A percentile compares a stretch with the other conserved stretches of the same genome.
phyloP scores from a whole-genome alignment of 2,888 invertebrate genomes.

The Eristalinus sepulchralis region DNA sequence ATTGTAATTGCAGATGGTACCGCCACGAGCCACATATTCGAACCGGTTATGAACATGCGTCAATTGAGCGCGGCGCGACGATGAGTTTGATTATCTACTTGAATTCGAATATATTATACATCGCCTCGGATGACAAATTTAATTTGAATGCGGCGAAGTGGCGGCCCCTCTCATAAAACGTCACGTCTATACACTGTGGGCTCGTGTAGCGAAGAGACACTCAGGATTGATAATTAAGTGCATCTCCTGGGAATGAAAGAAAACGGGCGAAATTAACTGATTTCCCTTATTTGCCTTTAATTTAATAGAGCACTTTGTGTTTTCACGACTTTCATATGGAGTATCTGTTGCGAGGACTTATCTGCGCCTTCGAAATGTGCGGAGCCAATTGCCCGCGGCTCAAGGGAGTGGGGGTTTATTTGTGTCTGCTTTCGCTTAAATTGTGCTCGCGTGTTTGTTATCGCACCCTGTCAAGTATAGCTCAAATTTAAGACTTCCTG shows the following conservation, averaged over 20 bases:
- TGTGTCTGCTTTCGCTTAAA: too few species aligned
- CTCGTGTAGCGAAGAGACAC: neutral
- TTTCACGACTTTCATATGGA: neutral
- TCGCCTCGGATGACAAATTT: conserved; percentile 20
- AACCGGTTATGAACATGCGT: conserved; percentile 8
- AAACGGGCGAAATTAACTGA: neutral
- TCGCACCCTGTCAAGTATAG: neutral
- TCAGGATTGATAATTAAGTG: conserved; percentile 13
- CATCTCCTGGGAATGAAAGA: neutral
- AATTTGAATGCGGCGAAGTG: conserved; percentile 23
- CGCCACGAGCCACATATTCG: conserved; percentile 9
- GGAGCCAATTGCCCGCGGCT: neutral
- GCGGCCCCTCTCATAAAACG: neutral
- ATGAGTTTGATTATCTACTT: neutral
- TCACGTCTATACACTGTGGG: neutral
- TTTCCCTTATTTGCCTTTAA: conserved; percentile 6
- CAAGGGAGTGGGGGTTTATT: neutral
- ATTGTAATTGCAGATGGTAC: conserved; percentile 66
- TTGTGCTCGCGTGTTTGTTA: neutral
- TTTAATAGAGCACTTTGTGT: neutral
- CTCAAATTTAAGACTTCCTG: neutral
- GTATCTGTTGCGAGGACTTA: neutral
- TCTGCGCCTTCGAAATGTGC: neutral
- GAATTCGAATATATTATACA: neutral
- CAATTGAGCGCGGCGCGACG: conserved; percentile 17